Evolutionary conservation across 2,113 vertebrate genomes (phyloP), one percentile per base, ranked within the genome.

Genomic region (Cynocephalus volans): DNA sequence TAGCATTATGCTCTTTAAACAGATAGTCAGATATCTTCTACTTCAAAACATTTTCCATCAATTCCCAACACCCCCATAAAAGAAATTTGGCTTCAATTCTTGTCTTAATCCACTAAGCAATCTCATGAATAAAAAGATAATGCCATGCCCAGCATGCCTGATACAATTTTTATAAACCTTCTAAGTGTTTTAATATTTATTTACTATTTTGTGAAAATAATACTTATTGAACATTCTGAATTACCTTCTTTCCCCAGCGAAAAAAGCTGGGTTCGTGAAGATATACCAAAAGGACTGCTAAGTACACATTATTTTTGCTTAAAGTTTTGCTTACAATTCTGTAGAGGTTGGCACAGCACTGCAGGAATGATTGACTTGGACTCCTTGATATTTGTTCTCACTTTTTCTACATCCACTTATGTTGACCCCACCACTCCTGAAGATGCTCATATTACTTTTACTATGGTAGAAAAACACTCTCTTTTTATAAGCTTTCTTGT

Each of bases 51-150:
- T 67, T 93, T 97, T 76, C 79, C 80, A 92, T 73, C 86, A 90
- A 89, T 82, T 95, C 92, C 77, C 41, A 79, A n/a, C 58, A 36
- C 4, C 62, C 24, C 84, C 50, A 41, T 26, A 72, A 75, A 93
- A 95, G 77, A 67, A 95, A 97, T 96, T 65, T 94, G 95, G 93
- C 93, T 90, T 88, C 77, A 62, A 76, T 81, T 86, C 83, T 96
- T 97, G 82, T 81, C 96, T 90, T 97, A 97, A 97, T 98, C 96
- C 96, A 97, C 75, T 96, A 95, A 96, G 87, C 89, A 95, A 87
- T 94, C 89, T 95, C 94, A 65, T 88, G 88, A 97, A 91, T 87
- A 94, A 93, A 96, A 97, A 96, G 90, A 96, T 89, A 94, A 95
- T 96, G 95, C 96, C 83, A 92, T 80, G 80, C 58, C 52, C 88